Percentiles rank a stretch among this genome's conserved stretches.
Conservation (phyloP, 2,113 vertebrate genomes). For the Rhea americana region DNA sequence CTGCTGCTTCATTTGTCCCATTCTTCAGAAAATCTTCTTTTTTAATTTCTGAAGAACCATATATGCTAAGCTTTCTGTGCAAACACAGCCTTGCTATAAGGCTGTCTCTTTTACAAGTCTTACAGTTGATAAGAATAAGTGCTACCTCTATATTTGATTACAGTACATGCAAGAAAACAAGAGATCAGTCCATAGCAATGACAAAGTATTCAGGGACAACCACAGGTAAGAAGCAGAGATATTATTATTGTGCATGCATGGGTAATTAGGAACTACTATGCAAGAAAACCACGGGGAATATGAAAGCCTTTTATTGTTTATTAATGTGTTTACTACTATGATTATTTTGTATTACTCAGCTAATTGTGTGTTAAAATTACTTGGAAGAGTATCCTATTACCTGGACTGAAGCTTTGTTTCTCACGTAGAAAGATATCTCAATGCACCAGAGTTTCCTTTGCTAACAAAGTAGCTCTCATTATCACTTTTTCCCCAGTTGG, state of each 20-base stretch:
- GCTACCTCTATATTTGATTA: neutral
- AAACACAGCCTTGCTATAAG: neutral
- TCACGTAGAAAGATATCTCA: neutral
- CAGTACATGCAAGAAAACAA: neutral
- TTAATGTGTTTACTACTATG: neutral
- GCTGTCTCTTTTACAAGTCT: neutral
- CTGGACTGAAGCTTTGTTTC: neutral
- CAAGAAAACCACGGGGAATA: neutral
- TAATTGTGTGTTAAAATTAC: neutral
- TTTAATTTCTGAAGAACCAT: neutral
- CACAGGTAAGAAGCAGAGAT: neutral
- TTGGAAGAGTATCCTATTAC: neutral
- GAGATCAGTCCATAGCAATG: neutral
- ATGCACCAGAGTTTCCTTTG: neutral
- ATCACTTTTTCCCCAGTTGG: neutral
- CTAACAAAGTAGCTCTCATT: neutral
- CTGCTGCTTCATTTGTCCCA: neutral
- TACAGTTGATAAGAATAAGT: neutral
- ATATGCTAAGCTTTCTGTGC: neutral
- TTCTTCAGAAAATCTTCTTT: neutral
- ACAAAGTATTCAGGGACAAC: neutral
- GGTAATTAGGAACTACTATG: neutral
- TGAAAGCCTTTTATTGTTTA: neutral
- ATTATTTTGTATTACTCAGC: neutral
- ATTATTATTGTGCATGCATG: rapidly evolving